Evolutionary conservation across 2,797 vertebrate genomes (phyloP), one percentile per base, ranked within the genome.

Genomic region (Acropternis orthonyx): DNA sequence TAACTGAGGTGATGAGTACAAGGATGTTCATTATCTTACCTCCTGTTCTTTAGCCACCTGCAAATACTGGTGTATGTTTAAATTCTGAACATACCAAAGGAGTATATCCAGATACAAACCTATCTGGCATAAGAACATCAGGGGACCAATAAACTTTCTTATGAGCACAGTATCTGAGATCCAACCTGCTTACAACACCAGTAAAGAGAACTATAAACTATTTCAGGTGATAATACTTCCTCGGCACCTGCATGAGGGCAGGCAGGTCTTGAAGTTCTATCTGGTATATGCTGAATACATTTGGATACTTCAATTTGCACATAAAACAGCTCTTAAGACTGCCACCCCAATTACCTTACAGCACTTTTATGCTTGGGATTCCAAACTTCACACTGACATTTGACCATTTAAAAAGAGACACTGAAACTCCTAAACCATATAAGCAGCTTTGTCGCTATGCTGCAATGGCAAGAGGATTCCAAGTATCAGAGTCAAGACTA

Each of bases 131-230:
- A 46, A 8, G 16, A 75, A 51, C 18, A 65, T 66, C 16, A 63
- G 2, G 5, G 14, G 7, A 56, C 10, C 30, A 51, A n/a, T 16
- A 21, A 73, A 23, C 26, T 44, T 30, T 3, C 61, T 23, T 1
- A 26, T 26, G 9, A 65, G 10, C 32, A 58, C 37, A 39, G 1
- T 4, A 63, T 1, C 34, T 4, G 14, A 80, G 32, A 49, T 37
- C 8, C 0, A 3, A 48, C 34, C 49, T 32, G 44, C 17, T 58
- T 12, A 61, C 4, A 18, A 61, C 4, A 18, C 1, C 56, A 71
- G 15, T 18, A 12, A 72, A 74, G 0, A 23, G 10, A 65, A 49
- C 14, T 27, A 2, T 1, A 26, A 56, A n/a, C 8, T 39, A 32
- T 28, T 88, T 68, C 6, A n/a, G 23, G 18, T 34, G 39, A 20